A percentile compares a stretch with the other conserved stretches of the same genome.
phyloP scores from a whole-genome alignment of 2,888 invertebrate species.

The Dasysyrphus albostriatus region DNA sequence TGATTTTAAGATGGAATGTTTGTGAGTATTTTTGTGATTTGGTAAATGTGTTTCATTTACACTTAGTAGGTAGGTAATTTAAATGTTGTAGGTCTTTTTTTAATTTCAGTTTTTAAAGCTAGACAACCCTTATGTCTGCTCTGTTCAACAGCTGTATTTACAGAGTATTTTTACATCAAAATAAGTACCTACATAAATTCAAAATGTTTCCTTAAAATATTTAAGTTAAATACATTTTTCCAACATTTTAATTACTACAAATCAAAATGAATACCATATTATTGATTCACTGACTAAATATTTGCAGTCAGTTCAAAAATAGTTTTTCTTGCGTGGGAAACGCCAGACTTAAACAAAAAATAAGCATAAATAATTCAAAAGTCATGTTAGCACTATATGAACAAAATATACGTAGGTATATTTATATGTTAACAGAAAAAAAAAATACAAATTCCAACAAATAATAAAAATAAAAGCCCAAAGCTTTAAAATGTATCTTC shows the following conservation, averaged over 20 bases:
- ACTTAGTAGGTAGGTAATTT: too few relatives aligned
- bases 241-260: not conserved
- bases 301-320: conserved; percentile 7
- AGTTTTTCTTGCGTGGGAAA: conserved; percentile 14
- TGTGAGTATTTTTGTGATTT: not conserved
- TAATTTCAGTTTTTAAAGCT: too few relatives aligned
- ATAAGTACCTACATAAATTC: too few relatives aligned
- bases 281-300: not conserved
- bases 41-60: not conserved
- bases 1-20: not conserved
- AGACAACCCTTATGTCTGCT: too few relatives aligned
- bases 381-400: not conserved
- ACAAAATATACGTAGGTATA: not conserved
- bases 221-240: not conserved
- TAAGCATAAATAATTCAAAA: conserved; percentile 1
- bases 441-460: not conserved
- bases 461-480: conserved; percentile 13
- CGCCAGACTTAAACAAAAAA: not conserved
- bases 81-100: too few relatives aligned
- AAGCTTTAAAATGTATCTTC: conserved; percentile 31
- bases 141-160: too few relatives aligned
- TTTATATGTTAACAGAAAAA: not conserved
- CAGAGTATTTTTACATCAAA: too few relatives aligned
- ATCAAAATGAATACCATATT: not conserved
- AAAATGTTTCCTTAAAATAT: too few relatives aligned